Evolutionary conservation across 2,888 invertebrate species (phyloP), one percentile per base, ranked within the genome.

Genomic region (Synanthedon formicaeformis): DNA sequence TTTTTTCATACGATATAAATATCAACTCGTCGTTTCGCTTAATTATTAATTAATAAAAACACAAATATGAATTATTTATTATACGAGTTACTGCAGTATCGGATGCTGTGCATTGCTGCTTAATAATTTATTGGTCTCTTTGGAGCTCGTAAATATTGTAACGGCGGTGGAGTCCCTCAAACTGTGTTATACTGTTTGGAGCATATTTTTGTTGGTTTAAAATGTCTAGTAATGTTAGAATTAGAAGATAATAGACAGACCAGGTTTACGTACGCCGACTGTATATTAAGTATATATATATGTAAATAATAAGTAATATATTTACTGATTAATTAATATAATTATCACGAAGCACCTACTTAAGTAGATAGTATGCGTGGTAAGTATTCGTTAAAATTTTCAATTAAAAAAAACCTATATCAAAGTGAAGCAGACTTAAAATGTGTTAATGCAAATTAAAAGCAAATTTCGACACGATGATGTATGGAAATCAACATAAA

Each of bases 41-140:
- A 69, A 73, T 78, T 78, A 76, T 75, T 79, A 78, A 80, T 81
- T 79, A 81, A 78, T 78, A 79, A 81, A 79, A 78, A 78, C 69
- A 69, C 73, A 66, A 63, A 53, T 71, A 79, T 83, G 69, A 78
- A 84, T 82, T 73, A 83, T 83, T 80, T 74, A 82, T 80, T 65
- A 59, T 57, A 55, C 53, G 58, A 58, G 54, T 57, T 61, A 63
- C 65, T 58, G 64, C 64, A 60, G 56, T 60, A 61, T 55, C 58
- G 66, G 67, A 75, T 73, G 63, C 65, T 60, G 55, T 54, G 61
- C 73, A 78, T 79, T 80, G 74, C 77, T 71, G 66, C 55, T 56
- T 60, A 66, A 67, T 68, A 73, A 81, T 81, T 81, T 81, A 78
- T 78, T 67, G 63, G 64, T 62, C 64, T 68, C 60, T 69, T 71